Percentiles rank a stretch among this genome's conserved stretches.
phyloP scores from a whole-genome alignment of 1,140 invertebrate genomes.

The Orius laevigatus region DNA sequence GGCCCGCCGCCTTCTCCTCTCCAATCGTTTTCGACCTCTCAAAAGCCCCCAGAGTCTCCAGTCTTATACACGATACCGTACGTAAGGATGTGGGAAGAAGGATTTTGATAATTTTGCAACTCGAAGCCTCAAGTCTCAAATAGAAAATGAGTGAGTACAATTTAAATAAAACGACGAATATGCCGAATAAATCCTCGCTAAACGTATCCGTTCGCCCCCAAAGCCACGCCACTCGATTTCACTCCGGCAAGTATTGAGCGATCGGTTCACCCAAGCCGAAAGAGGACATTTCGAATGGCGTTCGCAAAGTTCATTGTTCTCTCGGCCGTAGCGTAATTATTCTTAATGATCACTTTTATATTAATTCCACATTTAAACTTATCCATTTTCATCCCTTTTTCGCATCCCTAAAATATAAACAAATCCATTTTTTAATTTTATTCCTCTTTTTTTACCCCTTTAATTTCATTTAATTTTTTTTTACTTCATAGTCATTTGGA shows the following conservation, averaged over 20 bases:
- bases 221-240: neutral
- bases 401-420: neutral
- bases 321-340: slow-evolving; percentile 21
- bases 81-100: slow-evolving; percentile 24
- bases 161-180: no score
- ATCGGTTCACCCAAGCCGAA: slow-evolving; percentile 26
- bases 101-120: slow-evolving; percentile 25
- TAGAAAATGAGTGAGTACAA: slow-evolving; percentile 21
- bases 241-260: slow-evolving; percentile 23
- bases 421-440: neutral
- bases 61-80: slow-evolving; percentile 24
- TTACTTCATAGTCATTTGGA: slow-evolving; percentile 15
- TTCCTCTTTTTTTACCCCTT: neutral
- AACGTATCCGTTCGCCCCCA: neutral
- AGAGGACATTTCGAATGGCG: slow-evolving; percentile 27
- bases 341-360: slow-evolving; percentile 12
- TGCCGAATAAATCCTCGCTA: no score
- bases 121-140: slow-evolving; percentile 20
- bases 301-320: slow-evolving; percentile 28
- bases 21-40: slow-evolving; percentile 30
- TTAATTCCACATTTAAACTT: no score
- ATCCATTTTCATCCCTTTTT: no score
- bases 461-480: neutral
- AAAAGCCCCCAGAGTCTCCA: slow-evolving; percentile 19
- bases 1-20: slow-evolving; percentile 29